phyloP scores from a whole-genome alignment of 2,888 invertebrate genomes.

The Hirtodrosophila histrioides region DNA sequence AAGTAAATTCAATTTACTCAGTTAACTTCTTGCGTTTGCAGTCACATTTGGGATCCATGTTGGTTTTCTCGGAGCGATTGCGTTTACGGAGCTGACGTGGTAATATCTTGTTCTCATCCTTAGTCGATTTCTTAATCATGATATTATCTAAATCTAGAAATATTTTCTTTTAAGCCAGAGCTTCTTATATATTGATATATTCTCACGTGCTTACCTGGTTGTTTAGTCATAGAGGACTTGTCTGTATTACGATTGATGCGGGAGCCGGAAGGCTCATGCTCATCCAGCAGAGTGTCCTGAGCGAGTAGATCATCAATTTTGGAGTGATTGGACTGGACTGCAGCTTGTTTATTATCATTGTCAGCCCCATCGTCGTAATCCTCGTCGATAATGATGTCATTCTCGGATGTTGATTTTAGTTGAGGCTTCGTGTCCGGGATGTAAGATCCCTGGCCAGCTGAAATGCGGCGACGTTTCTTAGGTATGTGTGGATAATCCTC shows the following conservation, averaged over 20 bases:
- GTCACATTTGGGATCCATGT: constrained; percentile 81
- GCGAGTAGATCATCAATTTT: constrained; percentile 82
- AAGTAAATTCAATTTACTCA: constrained; percentile 26
- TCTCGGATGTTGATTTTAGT: constrained; percentile 37
- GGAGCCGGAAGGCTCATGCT: constrained; percentile 73
- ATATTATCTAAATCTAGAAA: constrained; percentile 54
- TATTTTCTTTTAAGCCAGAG: constrained; percentile 71
- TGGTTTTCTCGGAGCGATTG: constrained; percentile 67
- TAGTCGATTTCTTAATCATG: constrained; percentile 39
- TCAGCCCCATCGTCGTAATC: constrained; percentile 69
- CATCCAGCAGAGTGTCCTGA: constrained; percentile 77
- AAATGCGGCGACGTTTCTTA: constrained; percentile 66
- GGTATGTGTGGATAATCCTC: not conserved
- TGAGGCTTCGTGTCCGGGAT: constrained; percentile 5
- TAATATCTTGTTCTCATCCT: constrained; percentile 18
- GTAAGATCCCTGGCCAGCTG: constrained; percentile 21
- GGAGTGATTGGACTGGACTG: constrained; percentile 78
- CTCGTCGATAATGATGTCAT: constrained; percentile 82
- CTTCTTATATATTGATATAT: constrained; percentile 51
- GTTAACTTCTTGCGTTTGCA: constrained; percentile 77
- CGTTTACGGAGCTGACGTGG: constrained; percentile 72
- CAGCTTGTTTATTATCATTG: constrained; percentile 47
- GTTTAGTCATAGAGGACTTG: not conserved
- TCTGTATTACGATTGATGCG: constrained; percentile 24
- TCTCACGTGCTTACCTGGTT: not conserved